These are phyloP conservation scores for Hydropsyche betteni DNA, from an alignment of 2,888 invertebrate genomes.

Conservation along the genomic window DNA sequence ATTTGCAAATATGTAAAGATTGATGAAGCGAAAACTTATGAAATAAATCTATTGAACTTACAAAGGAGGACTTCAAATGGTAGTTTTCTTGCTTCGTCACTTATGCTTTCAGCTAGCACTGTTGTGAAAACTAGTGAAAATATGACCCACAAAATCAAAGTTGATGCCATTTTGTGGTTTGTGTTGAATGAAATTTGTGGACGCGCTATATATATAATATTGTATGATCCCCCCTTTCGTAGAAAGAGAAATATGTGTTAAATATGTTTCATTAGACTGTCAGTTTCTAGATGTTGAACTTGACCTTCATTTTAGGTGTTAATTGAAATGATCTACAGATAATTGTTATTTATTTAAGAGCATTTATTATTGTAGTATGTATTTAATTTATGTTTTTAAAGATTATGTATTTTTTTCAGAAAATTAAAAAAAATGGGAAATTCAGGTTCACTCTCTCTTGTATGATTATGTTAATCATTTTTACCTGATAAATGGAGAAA, in stretches of 20 bases:
- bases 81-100: slow-evolving; percentile 31
- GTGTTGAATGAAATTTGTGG: background rate
- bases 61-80: slow-evolving; percentile 23
- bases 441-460: background rate
- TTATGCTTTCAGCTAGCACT: background rate
- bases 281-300: slow-evolving; percentile 18
- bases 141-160: background rate
- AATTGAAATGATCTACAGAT: background rate
- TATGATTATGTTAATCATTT: slow-evolving; percentile 1
- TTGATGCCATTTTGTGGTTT: background rate
- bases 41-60: slow-evolving; percentile 21
- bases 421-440: background rate
- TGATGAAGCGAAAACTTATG: background rate
- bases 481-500: background rate
- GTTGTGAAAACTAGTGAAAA: background rate
- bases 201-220: too few relatives aligned
- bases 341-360: too few relatives aligned
- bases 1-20: background rate
- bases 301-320: slow-evolving; percentile 26
- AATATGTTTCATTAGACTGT: slow-evolving; percentile 26
- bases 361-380: too few relatives aligned
- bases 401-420: too few relatives aligned
- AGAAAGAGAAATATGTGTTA: slow-evolving; percentile 40
- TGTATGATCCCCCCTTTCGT: background rate
- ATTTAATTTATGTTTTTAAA: too few relatives aligned